These are phyloP conservation scores for Spodoptera littoralis DNA, from an alignment of 2,888 invertebrate species.

Conservation along the genomic window DNA sequence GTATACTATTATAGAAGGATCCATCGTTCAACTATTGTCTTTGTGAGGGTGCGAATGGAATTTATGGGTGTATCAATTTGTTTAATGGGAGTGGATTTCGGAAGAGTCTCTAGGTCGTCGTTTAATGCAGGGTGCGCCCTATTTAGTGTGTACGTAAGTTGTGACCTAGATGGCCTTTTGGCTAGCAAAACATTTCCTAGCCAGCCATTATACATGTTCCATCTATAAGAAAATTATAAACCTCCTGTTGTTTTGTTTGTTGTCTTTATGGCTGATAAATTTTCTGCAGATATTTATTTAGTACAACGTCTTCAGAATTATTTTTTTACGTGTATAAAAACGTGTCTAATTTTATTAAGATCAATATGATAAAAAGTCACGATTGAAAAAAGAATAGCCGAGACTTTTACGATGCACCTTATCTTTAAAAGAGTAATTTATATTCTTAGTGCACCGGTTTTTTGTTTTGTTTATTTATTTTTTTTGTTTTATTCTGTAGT, in stretches of 20 bases:
- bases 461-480: neutral
- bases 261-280: too few relatives aligned
- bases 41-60: constrained; percentile 57
- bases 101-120: constrained; percentile 16
- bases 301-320: too few relatives aligned
- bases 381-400: neutral
- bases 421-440: constrained; percentile 6
- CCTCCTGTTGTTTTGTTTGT: too few relatives aligned
- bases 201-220: too few relatives aligned
- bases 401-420: constrained; percentile 5
- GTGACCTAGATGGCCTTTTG: constrained; percentile 6
- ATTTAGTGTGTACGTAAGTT: constrained; percentile 15
- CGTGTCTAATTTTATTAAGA: too few relatives aligned
- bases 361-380: too few relatives aligned
- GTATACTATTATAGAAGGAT: constrained; percentile 64
- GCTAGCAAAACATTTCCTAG: too few relatives aligned
- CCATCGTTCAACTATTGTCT: constrained; percentile 60
- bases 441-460: constrained; percentile 14
- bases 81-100: constrained; percentile 53
- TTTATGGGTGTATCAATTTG: constrained; percentile 60
- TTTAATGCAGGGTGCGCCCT: constrained; percentile 23
- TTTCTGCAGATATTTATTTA: too few relatives aligned
- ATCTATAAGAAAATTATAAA: too few relatives aligned
- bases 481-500: neutral
- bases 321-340: too few relatives aligned